These are phyloP conservation scores for Ophion slaviceki DNA, from an alignment of 2,888 invertebrate species.

Conservation along the genomic window DNA sequence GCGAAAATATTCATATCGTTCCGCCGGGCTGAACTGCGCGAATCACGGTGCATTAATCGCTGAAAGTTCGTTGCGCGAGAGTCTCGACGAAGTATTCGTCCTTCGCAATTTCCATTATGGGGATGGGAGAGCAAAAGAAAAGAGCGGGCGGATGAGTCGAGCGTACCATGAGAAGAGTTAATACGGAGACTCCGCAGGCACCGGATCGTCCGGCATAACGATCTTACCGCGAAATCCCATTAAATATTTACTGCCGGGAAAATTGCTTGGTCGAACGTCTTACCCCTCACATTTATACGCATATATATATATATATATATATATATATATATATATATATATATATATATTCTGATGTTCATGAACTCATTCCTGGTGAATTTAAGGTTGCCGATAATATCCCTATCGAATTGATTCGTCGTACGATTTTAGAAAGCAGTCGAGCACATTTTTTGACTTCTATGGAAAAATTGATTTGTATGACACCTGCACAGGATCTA, in stretches of 20 bases:
- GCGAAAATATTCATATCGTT: slow-evolving; percentile 1
- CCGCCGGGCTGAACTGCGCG: not conserved
- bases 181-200: slow-evolving; percentile 33
- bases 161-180: slow-evolving; percentile 16
- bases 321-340: not conserved
- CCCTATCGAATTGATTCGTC: slow-evolving; percentile 12
- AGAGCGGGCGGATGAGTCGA: slow-evolving; percentile 16
- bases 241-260: slow-evolving; percentile 73
- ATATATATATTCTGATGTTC: not conserved
- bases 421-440: not conserved
- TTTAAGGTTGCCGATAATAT: slow-evolving; percentile 13
- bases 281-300: slow-evolving; percentile 39
- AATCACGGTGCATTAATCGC: slow-evolving; percentile 13
- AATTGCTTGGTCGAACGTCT: slow-evolving; percentile 67
- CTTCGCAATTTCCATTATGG: slow-evolving; percentile 43
- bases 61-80: slow-evolving; percentile 26
- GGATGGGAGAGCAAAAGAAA: slow-evolving; percentile 21
- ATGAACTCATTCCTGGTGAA: not conserved
- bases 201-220: slow-evolving; percentile 59
- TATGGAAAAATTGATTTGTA: not conserved
- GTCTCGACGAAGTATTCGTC: slow-evolving; percentile 25
- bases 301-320: not conserved
- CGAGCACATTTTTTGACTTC: not conserved
- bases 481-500: no score
- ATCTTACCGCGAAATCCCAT: slow-evolving; percentile 68